These are phyloP conservation scores for Sander lucioperca DNA, from an alignment of 2,113 vertebrate species.

Conservation along the genomic window DNA sequence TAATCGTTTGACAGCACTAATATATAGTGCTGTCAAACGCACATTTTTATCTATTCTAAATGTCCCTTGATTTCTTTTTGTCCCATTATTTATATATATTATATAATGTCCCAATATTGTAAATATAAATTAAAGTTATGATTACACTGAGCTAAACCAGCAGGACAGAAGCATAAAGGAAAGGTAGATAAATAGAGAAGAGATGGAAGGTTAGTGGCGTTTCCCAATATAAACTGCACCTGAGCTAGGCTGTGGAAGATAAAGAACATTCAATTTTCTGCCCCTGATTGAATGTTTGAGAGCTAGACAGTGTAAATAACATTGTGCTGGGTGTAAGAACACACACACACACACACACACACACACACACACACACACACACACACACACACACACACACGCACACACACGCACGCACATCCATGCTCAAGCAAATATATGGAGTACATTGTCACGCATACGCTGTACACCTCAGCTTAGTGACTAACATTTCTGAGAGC, in stretches of 20 bases:
- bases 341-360: background rate
- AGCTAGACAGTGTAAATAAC: constrained; percentile 55
- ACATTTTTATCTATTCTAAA: no score
- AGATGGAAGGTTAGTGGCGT: constrained; percentile 7
- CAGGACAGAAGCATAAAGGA: constrained; percentile 56
- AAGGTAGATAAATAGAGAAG: constrained; percentile 53
- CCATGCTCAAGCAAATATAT: background rate
- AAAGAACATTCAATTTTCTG: constrained; percentile 67
- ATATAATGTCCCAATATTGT: constrained; percentile 22
- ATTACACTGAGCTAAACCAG: constrained; percentile 63
- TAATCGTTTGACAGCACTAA: no score
- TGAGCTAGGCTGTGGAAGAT: constrained; percentile 51
- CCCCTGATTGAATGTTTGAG: constrained; percentile 78
- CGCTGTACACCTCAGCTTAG: background rate
- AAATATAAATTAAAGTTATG: constrained; percentile 67
- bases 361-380: background rate
- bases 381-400: background rate
- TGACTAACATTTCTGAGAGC: constrained; percentile 36
- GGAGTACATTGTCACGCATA: constrained; percentile 7
- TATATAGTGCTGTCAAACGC: no score
- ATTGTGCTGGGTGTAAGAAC: constrained; percentile 4
- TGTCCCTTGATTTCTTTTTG: no score
- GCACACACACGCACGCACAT: background rate
- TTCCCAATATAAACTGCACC: constrained; percentile 53
- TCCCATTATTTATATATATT: no score